A percentile compares a stretch with the other conserved stretches of the same genome.
Conservation (phyloP, 2,113 vertebrate species). For the Gambusia holbrooki region DNA sequence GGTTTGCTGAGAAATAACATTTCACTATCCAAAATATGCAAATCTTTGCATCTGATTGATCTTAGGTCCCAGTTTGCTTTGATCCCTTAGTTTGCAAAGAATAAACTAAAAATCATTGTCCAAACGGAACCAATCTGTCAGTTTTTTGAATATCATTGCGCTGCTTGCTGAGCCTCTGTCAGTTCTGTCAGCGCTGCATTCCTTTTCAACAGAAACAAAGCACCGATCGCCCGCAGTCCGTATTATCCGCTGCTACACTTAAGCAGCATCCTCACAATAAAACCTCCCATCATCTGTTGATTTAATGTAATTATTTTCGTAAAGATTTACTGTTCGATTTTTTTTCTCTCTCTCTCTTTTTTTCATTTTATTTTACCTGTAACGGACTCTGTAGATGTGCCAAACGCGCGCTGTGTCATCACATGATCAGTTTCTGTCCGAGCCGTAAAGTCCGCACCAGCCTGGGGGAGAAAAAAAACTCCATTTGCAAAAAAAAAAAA, state of each 20-base stretch:
- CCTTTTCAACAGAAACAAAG: slow-evolving; percentile 30
- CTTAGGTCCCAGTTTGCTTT: too few species aligned
- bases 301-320: not conserved
- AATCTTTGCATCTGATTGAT: too few species aligned
- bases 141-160: not conserved
- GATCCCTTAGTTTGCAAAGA: too few species aligned
- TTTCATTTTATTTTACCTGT: slow-evolving; percentile 72
- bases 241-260: slow-evolving; percentile 34
- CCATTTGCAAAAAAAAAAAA: slow-evolving; percentile 3
- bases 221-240: rapidly evolving
- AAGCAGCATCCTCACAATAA: not conserved
- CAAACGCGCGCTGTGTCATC: slow-evolving; percentile 80
- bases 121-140: not conserved
- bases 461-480: slow-evolving; percentile 12
- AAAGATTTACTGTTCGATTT: slow-evolving; percentile 17
- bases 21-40: too few species aligned
- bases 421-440: slow-evolving; percentile 77
- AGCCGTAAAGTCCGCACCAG: slow-evolving; percentile 68
- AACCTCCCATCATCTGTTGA: too few species aligned
- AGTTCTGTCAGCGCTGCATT: slow-evolving; percentile 16
- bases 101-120: not conserved
- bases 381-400: slow-evolving; percentile 71
- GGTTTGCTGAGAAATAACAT: too few species aligned
- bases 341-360: not conserved
- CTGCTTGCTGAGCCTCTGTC: slow-evolving; percentile 8